Percentiles rank a stretch among this genome's conserved stretches.
Conservation (phyloP, 2,888 invertebrate species). For the Sarcophaga rosellei region DNA sequence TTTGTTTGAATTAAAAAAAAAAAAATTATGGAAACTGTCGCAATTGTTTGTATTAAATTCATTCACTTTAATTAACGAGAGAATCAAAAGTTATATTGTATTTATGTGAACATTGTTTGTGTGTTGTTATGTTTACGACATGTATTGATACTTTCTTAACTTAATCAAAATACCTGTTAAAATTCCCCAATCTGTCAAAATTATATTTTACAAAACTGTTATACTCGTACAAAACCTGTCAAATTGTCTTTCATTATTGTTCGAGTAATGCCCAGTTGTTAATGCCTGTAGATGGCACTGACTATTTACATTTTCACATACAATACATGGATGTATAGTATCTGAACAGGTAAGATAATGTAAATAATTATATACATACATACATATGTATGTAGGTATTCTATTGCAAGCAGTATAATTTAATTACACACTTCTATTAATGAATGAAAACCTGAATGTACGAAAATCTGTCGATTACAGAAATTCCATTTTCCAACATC, state of each 20-base stretch:
- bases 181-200: conserved; percentile 50
- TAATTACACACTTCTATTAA: no score
- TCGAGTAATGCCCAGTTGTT: conserved; percentile 30
- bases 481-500: no score
- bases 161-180: conserved; percentile 51
- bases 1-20: no score
- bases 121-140: not conserved
- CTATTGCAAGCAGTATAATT: no score
- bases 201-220: conserved; percentile 38
- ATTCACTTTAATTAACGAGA: no score
- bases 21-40: no score
- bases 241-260: conserved; percentile 40
- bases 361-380: not conserved
- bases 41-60: no score
- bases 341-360: not conserved
- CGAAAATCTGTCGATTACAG: no score
- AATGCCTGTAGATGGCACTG: conserved; percentile 40
- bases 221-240: conserved; percentile 25
- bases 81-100: not conserved
- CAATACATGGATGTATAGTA: not conserved
- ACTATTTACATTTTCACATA: not conserved
- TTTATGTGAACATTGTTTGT: not conserved
- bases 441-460: no score
- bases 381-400: not conserved
- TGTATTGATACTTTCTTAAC: conserved; percentile 29